Base-by-base conservation (phyloP, 92 coral and sea anemone genomes). In the Chrysogorgia sp. region DNA sequence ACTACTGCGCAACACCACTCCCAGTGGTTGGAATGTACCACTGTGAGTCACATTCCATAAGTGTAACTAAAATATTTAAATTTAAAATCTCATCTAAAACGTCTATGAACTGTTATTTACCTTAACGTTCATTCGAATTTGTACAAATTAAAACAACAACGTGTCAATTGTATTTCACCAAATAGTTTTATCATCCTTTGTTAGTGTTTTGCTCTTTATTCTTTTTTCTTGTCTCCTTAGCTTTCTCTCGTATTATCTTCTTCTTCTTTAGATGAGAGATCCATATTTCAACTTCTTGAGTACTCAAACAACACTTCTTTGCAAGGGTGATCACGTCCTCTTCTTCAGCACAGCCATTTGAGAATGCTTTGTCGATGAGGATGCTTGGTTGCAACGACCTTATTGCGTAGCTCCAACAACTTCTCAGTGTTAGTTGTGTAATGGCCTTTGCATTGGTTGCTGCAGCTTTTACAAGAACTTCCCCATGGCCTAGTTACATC, bases 401-500 rank as follows among this genome's bases (percentile, higher is more conserved):
- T 59, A 77, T 67, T 53, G 81, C 86, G 81, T 40, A 86, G 58
- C 49, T 67, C 72, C 63, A 82, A 71, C 59, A 82, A 34, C 71
- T 40, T 67, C 53, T 67, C 65, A 35, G 82, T 77, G 58, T 82
- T 83, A 30, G 90, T 86, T 9, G 82, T 84, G 74, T 82, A 86
- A 80, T 86, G 87, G 72, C 82, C 85, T 41, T 80, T 66, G 71
- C 90, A 86, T n/a, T 67, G 79, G 30, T 72, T 74, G 50, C 67
- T 65, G 64, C 90, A 86, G 75, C 30, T 53, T 23, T 43, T 67
- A 71, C 86, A 86, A 45, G 32, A 21, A 47, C 76, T 40, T 74
- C 87, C 87, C 90, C 84, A 83, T 21, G 87, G 91, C 58, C 91
- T 87, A 64, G 82, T 74, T 37, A 31, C 76, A 72, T 86, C 87